Conservation (phyloP, 1,140 invertebrate species). For the Drosophila repleta region DNA sequence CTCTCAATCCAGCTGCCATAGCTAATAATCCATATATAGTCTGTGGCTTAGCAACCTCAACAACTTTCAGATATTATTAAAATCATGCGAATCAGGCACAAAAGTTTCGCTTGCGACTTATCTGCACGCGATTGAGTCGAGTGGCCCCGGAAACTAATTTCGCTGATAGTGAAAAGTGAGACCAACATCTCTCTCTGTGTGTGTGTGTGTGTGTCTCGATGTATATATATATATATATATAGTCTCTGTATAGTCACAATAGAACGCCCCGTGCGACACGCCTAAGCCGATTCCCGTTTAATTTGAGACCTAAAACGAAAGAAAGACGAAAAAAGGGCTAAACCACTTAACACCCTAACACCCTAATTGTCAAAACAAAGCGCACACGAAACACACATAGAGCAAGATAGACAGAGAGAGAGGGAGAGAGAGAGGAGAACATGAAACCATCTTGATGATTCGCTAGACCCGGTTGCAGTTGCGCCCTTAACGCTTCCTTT, state of each 20-base stretch:
- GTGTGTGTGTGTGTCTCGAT: not conserved
- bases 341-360: constrained; percentile 83
- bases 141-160: constrained; percentile 49
- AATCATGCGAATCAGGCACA: too few relatives aligned
- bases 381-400: constrained; percentile 51
- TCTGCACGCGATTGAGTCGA: not conserved
- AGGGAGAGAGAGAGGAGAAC: not conserved
- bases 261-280: constrained; percentile 68
- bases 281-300: constrained; percentile 78
- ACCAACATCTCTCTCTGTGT: constrained; percentile 34
- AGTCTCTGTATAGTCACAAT: constrained; percentile 72
- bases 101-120: not conserved
- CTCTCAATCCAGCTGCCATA: too few relatives aligned
- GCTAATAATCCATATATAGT: too few relatives aligned
- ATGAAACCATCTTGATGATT: constrained; percentile 28
- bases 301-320: constrained; percentile 57
- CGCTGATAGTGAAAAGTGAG: constrained; percentile 48
- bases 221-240: not conserved
- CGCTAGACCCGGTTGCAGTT: constrained; percentile 14
- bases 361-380: constrained; percentile 83
- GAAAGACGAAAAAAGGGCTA: constrained; percentile 62
- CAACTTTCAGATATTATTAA: too few relatives aligned
- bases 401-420: not conserved
- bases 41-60: not conserved
- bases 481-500: not conserved